phyloP scores from a whole-genome alignment of 2,113 vertebrate genomes.

The Poeciliopsis turrubarensis region DNA sequence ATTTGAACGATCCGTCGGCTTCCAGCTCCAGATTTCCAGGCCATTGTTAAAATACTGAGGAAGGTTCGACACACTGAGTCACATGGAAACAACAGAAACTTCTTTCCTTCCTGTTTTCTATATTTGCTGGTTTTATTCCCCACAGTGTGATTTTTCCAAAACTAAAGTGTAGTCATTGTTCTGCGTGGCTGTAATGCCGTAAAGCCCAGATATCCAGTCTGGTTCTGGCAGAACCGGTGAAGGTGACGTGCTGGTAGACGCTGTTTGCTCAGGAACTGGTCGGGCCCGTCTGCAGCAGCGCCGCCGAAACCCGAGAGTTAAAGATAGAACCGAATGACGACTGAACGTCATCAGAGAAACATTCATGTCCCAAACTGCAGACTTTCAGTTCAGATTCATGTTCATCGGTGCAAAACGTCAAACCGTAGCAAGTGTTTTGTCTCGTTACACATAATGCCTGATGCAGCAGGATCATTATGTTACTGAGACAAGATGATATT shows the following conservation, averaged over 20 bases:
- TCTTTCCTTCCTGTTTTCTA: neutral
- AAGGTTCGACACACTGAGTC: neutral
- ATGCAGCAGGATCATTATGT: too few species aligned
- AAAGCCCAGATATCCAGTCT: neutral
- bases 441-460: too few species aligned
- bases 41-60: too few species aligned
- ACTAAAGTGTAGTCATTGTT: neutral
- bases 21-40: neutral
- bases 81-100: neutral
- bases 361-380: neutral
- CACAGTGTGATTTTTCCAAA: neutral
- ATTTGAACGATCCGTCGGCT: neutral
- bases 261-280: constrained; percentile 54
- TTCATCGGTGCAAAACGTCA: too few species aligned
- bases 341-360: neutral
- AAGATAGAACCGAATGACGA: neutral
- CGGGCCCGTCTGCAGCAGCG: constrained; percentile 14
- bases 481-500: too few species aligned
- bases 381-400: too few species aligned
- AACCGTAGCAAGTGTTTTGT: too few species aligned
- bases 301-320: neutral
- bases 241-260: too few species aligned
- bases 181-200: neutral
- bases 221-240: constrained; percentile 1
- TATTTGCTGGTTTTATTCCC: neutral